These are phyloP conservation scores for Bedellia somnulentella DNA, from an alignment of 2,888 invertebrate species.

Conservation along the genomic window DNA sequence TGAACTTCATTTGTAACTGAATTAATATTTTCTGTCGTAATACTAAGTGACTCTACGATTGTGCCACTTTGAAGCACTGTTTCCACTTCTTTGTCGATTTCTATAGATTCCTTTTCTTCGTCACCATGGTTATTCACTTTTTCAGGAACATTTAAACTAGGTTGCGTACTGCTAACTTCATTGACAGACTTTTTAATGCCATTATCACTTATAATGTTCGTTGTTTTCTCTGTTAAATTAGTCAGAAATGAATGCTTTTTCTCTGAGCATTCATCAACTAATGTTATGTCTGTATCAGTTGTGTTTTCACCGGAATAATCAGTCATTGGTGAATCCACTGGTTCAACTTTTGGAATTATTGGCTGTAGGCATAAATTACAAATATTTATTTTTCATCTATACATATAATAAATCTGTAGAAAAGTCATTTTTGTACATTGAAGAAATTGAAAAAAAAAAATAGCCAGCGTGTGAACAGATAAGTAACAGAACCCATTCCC, in stretches of 20 bases:
- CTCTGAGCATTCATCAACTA: constrained; percentile 28
- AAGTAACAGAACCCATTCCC: too few species aligned
- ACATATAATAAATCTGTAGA: too few species aligned
- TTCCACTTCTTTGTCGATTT: constrained; percentile 53
- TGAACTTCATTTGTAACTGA: constrained; percentile 39
- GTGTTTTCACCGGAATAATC: constrained; percentile 46
- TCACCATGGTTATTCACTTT: constrained; percentile 22
- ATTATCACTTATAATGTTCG: constrained; percentile 18
- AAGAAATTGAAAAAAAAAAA: too few species aligned
- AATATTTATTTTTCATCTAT: not conserved
- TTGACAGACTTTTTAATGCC: constrained; percentile 37
- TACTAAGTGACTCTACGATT: constrained; percentile 45
- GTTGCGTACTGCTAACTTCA: constrained; percentile 51
- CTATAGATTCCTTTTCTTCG: constrained; percentile 37
- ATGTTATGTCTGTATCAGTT: constrained; percentile 38
- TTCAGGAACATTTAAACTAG: constrained; percentile 30
- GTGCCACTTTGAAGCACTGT: constrained; percentile 50
- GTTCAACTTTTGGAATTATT: constrained; percentile 42
- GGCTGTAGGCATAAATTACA: constrained; percentile 20
- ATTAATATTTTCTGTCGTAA: constrained; percentile 43
- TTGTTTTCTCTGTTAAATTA: constrained; percentile 20
- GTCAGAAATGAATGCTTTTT: constrained; percentile 31
- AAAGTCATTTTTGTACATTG: too few species aligned
- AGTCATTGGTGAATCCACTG: constrained; percentile 38
- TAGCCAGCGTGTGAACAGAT: too few species aligned